phyloP scores from a whole-genome alignment of 2,888 invertebrate species.

The Temnothorax unifasciatus region DNA sequence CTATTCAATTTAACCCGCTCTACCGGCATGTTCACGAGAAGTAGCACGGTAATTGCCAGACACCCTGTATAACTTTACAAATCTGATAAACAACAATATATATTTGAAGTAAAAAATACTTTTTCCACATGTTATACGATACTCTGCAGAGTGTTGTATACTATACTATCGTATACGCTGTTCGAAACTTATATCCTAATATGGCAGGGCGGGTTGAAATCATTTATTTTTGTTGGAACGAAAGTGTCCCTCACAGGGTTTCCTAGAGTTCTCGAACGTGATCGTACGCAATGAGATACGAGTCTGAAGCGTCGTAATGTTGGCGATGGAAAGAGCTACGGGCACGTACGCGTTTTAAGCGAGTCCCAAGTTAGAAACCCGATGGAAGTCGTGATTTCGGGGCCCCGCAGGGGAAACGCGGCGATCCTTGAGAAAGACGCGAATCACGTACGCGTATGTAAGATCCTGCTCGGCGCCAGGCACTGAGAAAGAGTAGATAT shows the following conservation, averaged over 20 bases:
- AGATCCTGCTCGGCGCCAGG: slow-evolving; percentile 20
- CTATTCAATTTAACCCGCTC: too few species aligned
- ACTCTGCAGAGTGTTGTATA: not conserved
- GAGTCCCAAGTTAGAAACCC: slow-evolving; percentile 62
- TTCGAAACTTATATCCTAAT: slow-evolving; percentile 27
- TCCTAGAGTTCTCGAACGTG: slow-evolving; percentile 34
- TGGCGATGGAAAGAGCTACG: slow-evolving; percentile 64
- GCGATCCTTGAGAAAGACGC: slow-evolving; percentile 52
- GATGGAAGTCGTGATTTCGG: slow-evolving; percentile 74
- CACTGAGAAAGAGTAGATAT: not conserved
- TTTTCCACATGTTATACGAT: not conserved
- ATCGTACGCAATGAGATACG: slow-evolving; percentile 53
- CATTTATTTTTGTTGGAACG: slow-evolving; percentile 44
- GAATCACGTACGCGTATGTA: slow-evolving; percentile 64
- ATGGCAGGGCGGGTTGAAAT: not conserved
- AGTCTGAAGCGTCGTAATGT: slow-evolving; percentile 57
- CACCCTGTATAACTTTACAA: not conserved
- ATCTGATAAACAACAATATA: not conserved
- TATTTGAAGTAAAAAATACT: slow-evolving; percentile 16
- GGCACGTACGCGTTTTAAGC: slow-evolving; percentile 69
- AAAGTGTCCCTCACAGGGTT: slow-evolving; percentile 9
- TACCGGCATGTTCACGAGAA: too few species aligned
- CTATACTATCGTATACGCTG: not conserved
- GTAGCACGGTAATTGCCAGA: too few species aligned
- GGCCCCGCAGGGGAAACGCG: slow-evolving; percentile 49